Base-by-base conservation (phyloP, 2,888 invertebrate species). In the Barypeithes pellucidus region DNA sequence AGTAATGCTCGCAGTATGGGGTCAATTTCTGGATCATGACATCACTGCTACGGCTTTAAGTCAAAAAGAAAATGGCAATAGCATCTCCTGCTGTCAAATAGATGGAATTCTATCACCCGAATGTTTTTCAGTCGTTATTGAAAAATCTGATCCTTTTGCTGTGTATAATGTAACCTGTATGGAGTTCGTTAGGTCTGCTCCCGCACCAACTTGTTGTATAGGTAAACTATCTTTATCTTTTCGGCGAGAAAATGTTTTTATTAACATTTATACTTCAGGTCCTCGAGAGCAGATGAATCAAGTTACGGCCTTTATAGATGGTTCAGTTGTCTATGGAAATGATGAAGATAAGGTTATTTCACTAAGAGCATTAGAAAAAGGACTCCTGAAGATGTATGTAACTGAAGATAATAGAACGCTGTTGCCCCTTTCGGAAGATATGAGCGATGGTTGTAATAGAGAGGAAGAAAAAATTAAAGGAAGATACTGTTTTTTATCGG, bases 21-120 rank as follows among this genome's bases (percentile, higher is more conserved):
- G 95, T 0, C 95, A 96, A 86, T 95, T 96, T 85, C 82, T 96
- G 12, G 95, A 95, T 84, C 95, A 96, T 78, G 96, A 96, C 78
- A 91, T 96, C 67, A 95, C 95, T 0, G 93, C 95, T 5, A 95
- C 95, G 0, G 95, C 95, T 0, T 86, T 94, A 7, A 93, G 90
- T 79, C 91, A 92, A 81, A 92, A 93, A 86, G 85, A 87, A 66
- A 91, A 94, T 82, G 93, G 93, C 41, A 89, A 88, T 9, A 88
- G 93, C 0, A 90, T 95, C 9, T 89, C 93, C 0, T 95, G 95
- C 82, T 94, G 95, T 81, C 76, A 78, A 14, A 77, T 78, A 41
- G 82, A 84, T 33, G 78, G 78, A 1, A 79, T 82, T 16, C 93
- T 94, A 14, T 79, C 79, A 84, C 94, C 95, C 0, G 94, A 95